Evolutionary conservation across 1,140 invertebrate species (phyloP), one percentile per base, ranked within the genome.

Genomic region (Planococcus citri): DNA sequence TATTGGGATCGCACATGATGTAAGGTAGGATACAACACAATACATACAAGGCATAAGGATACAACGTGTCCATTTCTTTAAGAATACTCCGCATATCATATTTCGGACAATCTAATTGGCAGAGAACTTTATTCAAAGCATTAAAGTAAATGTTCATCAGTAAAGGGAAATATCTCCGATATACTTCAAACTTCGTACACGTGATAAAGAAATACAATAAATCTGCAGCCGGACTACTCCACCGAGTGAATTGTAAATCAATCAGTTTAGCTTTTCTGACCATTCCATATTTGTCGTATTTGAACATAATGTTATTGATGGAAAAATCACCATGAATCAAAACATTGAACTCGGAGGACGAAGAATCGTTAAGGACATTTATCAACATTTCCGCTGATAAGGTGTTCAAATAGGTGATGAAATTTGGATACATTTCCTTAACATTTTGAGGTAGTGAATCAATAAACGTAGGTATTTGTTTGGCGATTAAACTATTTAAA

Each of bases 271-370:
- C 84, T 76, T 85, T 81, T 58, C 77, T n/a, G n/a, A n/a, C n/a
- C n/a, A n/a, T n/a, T n/a, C n/a, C n/a, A n/a, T n/a, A n/a, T n/a
- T n/a, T n/a, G 12, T 81, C 79, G 71, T 85, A 84, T 67, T 81
- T 79, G 74, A 88, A 88, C 1, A 88, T 74, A 72, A 89, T 83
- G 76, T 89, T 89, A 72, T 89, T 89, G 0, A 86, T 87, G 87
- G 87, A 88, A 74, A 86, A 88, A 71, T 89, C 87, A 0, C 87
- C 87, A 72, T 89, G 87, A 70, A 84, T 84, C 70, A 89, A 85
- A 4, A 87, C 85, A 0, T 85, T 0, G 85, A 82, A 21, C n/a
- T n/a, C n/a, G n/a, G n/a, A n/a, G n/a, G n/a, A n/a, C n/a, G n/a
- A n/a, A n/a, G n/a, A n/a, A n/a, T n/a, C n/a, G n/a, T n/a, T n/a